These are phyloP conservation scores for Rhingia rostrata DNA, from an alignment of 2,888 invertebrate species.

Conservation along the genomic window DNA sequence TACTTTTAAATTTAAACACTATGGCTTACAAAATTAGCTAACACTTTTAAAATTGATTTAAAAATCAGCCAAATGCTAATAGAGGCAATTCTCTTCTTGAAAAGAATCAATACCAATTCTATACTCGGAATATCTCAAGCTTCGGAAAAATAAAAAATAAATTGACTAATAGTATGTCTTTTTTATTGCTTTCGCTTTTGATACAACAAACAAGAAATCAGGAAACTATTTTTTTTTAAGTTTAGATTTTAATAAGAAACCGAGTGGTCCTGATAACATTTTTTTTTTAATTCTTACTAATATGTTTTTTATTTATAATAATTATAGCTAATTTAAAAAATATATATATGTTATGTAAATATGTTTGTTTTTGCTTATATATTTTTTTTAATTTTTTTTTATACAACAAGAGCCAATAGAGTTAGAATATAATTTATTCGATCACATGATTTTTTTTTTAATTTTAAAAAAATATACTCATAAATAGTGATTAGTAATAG, in stretches of 20 bases:
- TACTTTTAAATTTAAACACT: slow-evolving; percentile 12
- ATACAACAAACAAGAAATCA: slow-evolving; percentile 17
- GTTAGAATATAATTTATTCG: slow-evolving; percentile 68
- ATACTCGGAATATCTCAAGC: slow-evolving; percentile 11
- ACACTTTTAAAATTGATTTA: not conserved
- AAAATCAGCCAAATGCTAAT: slow-evolving; percentile 10
- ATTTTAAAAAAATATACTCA: slow-evolving; percentile 40
- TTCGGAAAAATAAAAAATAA: slow-evolving; percentile 1
- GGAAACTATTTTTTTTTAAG: slow-evolving; percentile 11
- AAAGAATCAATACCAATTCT: not conserved
- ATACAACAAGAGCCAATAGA: slow-evolving; percentile 67
- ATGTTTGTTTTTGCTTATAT: slow-evolving; percentile 49
- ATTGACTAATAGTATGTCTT: slow-evolving; percentile 16
- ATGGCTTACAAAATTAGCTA: slow-evolving; percentile 20
- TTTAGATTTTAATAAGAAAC: slow-evolving; percentile 48
- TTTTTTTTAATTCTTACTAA: slow-evolving; percentile 14
- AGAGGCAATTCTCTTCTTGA: not conserved
- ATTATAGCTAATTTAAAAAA: slow-evolving; percentile 64
- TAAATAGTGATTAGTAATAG: slow-evolving; percentile 38
- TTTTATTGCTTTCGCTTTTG: slow-evolving; percentile 26
- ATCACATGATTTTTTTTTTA: slow-evolving; percentile 63
- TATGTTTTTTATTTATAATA: slow-evolving; percentile 33
- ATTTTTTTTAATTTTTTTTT: slow-evolving; percentile 21
- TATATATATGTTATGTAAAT: slow-evolving; percentile 58
- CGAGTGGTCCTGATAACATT: slow-evolving; percentile 56